Base-by-base conservation (phyloP, 2,797 vertebrate genomes). In the Enoplosus armatus region DNA sequence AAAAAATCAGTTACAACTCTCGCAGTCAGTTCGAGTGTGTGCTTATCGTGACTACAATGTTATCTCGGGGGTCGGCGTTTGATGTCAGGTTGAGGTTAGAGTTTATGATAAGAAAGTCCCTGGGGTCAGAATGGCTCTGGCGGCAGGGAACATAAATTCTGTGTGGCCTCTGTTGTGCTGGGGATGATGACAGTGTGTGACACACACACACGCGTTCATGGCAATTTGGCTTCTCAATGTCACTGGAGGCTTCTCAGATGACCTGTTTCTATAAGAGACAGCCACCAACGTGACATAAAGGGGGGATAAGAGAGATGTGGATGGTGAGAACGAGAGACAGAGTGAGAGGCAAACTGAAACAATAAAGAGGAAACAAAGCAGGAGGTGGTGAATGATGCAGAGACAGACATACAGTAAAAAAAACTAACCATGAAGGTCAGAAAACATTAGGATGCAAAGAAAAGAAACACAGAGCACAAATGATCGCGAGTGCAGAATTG, bases 31-130 rank as follows among this genome's bases (percentile, higher is more conserved):
- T 61, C 51, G 69, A 27, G 61, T 68, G 88, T 75, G 78, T 48
- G 81, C 87, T 94, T 91, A 92, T 92, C 83, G 64, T 84, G 86
- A 86, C 91, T 87, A 92, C 89, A 90, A 90, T 86, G 94, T 94
- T 95, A 95, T 94, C 94, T 93, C 73, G 63, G 83, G 82, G 86
- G 84, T 88, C 60, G 75, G 84, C 83, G 50, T 90, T 91, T 92
- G 92, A 93, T 94, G 94, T 93, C 92, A 92, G 91, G 79, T 83
- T 86, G 92, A 93, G 95, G 94, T 95, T 94, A 95, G 92, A 95
- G 95, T 94, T 96, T 94, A 95, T 91, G 94, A 96, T 95, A 95
- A 96, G 95, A 95, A 89, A 95, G 92, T 86, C 91, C 94, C 88
- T 8, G 87, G 89, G 94, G 94, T 94, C 90, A 93, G 80, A 92